Evolutionary conservation across 2,113 vertebrate genomes (phyloP).

Genomic region (Tyto alba): DNA sequence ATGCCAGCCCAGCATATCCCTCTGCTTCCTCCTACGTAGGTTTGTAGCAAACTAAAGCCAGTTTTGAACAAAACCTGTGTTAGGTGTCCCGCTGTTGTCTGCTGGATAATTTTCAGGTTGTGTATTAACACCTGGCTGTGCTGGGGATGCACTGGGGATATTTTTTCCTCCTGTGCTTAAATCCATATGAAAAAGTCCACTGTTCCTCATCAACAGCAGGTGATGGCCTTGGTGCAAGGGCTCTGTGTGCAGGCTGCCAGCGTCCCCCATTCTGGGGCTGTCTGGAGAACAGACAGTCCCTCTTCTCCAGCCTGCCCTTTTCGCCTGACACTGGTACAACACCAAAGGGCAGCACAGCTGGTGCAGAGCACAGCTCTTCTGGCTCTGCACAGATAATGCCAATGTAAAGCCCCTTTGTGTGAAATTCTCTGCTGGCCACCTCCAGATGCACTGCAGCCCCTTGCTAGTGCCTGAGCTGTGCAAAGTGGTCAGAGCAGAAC

Average conservation of each 20-base stretch:
- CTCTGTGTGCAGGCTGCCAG: not conserved
- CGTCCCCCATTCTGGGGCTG: not conserved
- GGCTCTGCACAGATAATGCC: not conserved
- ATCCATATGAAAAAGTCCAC: rapidly evolving
- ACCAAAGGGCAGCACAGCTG: not conserved
- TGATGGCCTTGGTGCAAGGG: not conserved
- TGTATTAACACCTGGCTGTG: not conserved
- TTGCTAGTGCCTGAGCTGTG: not conserved
- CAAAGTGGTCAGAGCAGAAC: not conserved
- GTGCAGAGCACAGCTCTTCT: not conserved
- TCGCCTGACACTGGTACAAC: not conserved
- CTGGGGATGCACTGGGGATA: not conserved
- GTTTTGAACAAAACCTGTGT: not conserved
- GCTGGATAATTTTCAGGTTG: not conserved
- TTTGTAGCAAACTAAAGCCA: not conserved
- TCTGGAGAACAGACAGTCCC: not conserved
- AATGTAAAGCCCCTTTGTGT: not conserved
- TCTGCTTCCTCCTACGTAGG: not conserved
- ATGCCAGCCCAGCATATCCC: not conserved
- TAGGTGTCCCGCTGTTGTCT: not conserved
- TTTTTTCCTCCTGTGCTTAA: not conserved
- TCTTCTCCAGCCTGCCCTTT: not conserved
- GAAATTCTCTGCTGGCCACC: not conserved
- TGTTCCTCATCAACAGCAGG: not conserved
- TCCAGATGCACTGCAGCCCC: not conserved